Evolutionary conservation across 2,797 vertebrate species (phyloP), one percentile per base, ranked within the genome.

Genomic region (Aselliscus stoliczkanus): DNA sequence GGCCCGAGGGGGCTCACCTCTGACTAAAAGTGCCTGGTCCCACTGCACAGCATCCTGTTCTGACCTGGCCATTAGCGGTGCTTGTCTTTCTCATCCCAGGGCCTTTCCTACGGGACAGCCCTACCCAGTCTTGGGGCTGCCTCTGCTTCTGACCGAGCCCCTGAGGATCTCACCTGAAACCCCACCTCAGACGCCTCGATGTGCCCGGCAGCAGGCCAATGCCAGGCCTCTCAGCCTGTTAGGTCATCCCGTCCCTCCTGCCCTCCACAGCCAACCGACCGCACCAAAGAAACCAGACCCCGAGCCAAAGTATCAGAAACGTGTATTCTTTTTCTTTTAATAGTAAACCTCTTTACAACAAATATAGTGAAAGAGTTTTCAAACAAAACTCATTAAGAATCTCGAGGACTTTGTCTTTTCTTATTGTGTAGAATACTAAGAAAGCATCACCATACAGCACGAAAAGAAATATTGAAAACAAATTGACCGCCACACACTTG

Each of bases 291-390:
- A 98, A 96, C 56, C 97, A 96, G 97, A 98, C 92, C 92, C 97
- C 34, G 83, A 73, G 89, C 83, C 96, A 25, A 97, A 98, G 94
- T 98, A 98, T 98, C 98, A 98, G 98, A 98, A 98, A 98, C 96
- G 94, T 98, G 98, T 98, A 96, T 96, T 98, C 97, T 98, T 97
- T 98, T 98, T 97, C 97, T 98, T 98, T 98, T 98, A 98, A 98
- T 98, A 98, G 98, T 98, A 98, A 98, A 98, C 98, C 97, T 98
- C 98, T 98, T 98, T 98, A 98, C 98, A 98, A 98, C 98, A 98
- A 98, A 98, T 98, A 98, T 98, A 98, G 98, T 98, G 98, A 98
- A 98, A 98, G 98, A 98, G 98, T 98, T 98, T 98, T 97, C 98
- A 98, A 98, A 98, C 98, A 98, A 98, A 98, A 98, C 98, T 98